Percentiles rank a stretch among this genome's conserved stretches.
Evolutionary conservation across 2,113 vertebrate species (phyloP).

Genomic region (Apaloderma vittatum): DNA sequence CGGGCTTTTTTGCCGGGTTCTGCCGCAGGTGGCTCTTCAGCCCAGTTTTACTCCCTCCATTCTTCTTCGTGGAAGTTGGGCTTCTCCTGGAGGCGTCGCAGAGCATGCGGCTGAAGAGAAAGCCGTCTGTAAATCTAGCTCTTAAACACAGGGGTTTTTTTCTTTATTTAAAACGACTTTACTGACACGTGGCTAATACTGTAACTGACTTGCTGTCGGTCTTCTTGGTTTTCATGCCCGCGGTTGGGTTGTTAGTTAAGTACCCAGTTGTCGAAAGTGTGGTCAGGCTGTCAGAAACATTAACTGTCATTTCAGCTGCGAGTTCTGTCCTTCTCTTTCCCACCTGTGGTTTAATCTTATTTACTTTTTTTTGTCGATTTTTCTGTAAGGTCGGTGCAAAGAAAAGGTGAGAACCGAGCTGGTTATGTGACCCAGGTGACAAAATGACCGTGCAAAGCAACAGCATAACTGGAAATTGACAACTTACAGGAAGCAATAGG

Average conservation of each 20-base stretch:
- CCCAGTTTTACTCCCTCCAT: background rate
- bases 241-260: background rate
- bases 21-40: background rate
- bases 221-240: background rate
- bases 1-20: too few species aligned
- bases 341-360: fast-evolving
- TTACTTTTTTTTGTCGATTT: fast-evolving
- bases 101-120: background rate
- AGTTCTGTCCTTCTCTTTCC: background rate
- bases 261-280: fast-evolving
- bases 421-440: background rate
- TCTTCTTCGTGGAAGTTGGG: background rate
- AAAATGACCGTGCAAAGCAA: background rate
- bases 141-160: background rate
- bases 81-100: fast-evolving
- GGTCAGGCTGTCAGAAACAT: background rate
- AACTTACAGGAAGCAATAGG: background rate
- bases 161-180: background rate
- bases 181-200: background rate
- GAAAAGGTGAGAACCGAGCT: background rate
- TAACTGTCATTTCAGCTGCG: background rate
- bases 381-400: background rate
- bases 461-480: background rate
- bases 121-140: background rate
- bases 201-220: background rate